phyloP scores from a whole-genome alignment of 1,140 invertebrate species.

The Lepidurus couesii region DNA sequence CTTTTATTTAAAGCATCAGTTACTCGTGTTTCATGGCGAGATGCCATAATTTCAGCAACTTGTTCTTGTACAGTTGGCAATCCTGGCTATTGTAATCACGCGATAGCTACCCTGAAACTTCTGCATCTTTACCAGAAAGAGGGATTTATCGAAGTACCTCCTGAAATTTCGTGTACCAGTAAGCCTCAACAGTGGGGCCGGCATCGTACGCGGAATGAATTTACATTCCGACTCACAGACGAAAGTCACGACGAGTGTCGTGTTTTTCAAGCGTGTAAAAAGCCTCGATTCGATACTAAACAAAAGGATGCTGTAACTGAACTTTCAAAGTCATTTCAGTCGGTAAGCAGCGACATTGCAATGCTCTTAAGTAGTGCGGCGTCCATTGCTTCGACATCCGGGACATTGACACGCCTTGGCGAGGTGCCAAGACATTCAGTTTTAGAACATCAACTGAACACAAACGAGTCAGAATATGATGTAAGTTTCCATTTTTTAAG shows the following conservation, averaged over 20 bases:
- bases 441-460: too few relatives aligned
- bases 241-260: constrained; percentile 24
- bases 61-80: constrained; percentile 24
- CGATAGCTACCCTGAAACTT: constrained; percentile 15
- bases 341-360: too few relatives aligned
- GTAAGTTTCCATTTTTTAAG: too few relatives aligned
- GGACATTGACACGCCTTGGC: too few relatives aligned
- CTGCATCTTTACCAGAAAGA: constrained; percentile 24
- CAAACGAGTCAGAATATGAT: too few relatives aligned
- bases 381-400: too few relatives aligned
- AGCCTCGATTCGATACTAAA: constrained; percentile 19
- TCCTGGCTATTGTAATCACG: constrained; percentile 26
- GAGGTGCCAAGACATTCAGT: too few relatives aligned
- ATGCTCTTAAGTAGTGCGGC: too few relatives aligned
- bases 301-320: too few relatives aligned
- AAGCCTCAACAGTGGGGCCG: constrained; percentile 21
- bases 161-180: neutral
- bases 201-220: constrained; percentile 26
- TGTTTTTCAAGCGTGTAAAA: constrained; percentile 25
- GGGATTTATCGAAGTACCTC: constrained; percentile 25
- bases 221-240: constrained; percentile 26
- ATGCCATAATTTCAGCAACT: constrained; percentile 17
- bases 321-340: too few relatives aligned
- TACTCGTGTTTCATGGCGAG: neutral
- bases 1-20: neutral